These are phyloP conservation scores for Phoebastria nigripes DNA, from an alignment of 2,797 vertebrate species.

Conservation along the genomic window DNA sequence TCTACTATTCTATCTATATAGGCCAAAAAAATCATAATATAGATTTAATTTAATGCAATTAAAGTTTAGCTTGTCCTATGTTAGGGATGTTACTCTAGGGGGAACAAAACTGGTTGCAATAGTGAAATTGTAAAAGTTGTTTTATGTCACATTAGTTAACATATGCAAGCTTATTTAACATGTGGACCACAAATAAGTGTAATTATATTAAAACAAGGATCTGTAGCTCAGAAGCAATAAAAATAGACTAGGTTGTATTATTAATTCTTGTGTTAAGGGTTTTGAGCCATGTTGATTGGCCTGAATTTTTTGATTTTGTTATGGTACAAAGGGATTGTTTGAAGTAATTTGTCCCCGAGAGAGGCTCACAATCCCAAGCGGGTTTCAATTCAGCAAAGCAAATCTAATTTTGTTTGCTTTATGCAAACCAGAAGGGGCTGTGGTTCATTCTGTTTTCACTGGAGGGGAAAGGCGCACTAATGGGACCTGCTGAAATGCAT, in stretches of 20 bases:
- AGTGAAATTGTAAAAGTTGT: constrained; percentile 78
- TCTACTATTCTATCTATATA: constrained; percentile 57
- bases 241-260: constrained; percentile 94
- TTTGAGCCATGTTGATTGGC: constrained; percentile 96
- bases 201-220: constrained; percentile 86
- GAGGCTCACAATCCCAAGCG: constrained; percentile 96
- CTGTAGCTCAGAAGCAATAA: constrained; percentile 89
- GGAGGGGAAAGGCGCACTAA: constrained; percentile 93
- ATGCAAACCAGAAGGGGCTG: constrained; percentile 97
- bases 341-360: constrained; percentile 99
- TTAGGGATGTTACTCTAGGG: constrained; percentile 69
- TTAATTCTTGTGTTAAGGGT: constrained; percentile 98
- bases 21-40: constrained; percentile 58
- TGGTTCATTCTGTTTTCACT: constrained; percentile 94
- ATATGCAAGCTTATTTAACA: constrained; percentile 84
- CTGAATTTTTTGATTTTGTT: constrained; percentile 96
- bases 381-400: constrained; percentile 99
- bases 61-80: constrained; percentile 70
- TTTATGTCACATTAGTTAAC: constrained; percentile 81
- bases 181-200: constrained; percentile 81
- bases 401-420: constrained; percentile 99
- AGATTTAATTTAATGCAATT: constrained; percentile 73
- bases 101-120: constrained; percentile 74
- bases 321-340: constrained; percentile 99
- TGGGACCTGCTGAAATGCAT: constrained; percentile 88